These are phyloP conservation scores for Benitochromis conjunctus DNA, from an alignment of 2,113 vertebrate species.

Conservation along the genomic window DNA sequence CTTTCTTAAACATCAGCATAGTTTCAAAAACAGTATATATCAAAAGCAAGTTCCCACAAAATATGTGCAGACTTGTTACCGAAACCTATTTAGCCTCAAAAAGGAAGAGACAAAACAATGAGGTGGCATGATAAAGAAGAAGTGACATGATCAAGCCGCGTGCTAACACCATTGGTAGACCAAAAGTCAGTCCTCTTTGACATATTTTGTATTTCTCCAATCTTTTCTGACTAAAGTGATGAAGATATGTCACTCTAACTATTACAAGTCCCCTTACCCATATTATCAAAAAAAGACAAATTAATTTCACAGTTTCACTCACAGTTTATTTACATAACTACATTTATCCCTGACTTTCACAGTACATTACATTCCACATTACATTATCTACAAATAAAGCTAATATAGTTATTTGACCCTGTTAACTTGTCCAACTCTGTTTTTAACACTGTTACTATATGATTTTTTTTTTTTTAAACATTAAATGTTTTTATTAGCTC, in stretches of 20 bases:
- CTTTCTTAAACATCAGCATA: neutral
- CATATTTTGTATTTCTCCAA: neutral
- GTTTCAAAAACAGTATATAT: neutral
- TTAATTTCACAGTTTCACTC: neutral
- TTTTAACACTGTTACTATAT: neutral
- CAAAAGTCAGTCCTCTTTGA: neutral
- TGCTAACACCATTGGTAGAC: neutral
- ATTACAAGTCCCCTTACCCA: neutral
- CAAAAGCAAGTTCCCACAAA: neutral
- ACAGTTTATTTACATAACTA: neutral
- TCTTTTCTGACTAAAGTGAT: neutral
- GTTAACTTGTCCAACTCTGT: neutral
- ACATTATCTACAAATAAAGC: neutral
- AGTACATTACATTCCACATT: neutral
- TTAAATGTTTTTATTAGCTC: accelerated
- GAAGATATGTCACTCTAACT: neutral
- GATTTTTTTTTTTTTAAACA: too few relatives aligned
- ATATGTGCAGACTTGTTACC: neutral
- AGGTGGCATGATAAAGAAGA: neutral
- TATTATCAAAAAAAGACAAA: neutral
- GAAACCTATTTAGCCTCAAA: neutral
- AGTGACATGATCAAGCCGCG: neutral
- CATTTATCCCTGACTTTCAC: neutral
- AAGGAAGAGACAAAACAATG: neutral
- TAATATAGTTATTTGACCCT: neutral